These are phyloP conservation scores for Cheilinus undulatus DNA, from an alignment of 2,113 vertebrate species.

Conservation along the genomic window DNA sequence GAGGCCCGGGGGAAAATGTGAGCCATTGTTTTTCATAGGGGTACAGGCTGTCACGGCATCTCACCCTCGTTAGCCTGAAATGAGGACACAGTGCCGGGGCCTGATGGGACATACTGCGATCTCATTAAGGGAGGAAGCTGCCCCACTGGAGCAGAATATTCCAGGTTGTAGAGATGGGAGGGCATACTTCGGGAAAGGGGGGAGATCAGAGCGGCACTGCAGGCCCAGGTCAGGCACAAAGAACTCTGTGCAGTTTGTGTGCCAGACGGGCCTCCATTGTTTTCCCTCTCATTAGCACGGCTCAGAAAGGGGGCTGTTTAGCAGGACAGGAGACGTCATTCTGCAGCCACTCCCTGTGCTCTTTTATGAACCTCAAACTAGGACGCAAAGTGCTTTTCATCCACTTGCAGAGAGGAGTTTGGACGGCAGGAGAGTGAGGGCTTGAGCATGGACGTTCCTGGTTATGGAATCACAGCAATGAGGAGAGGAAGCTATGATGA, in stretches of 20 bases:
- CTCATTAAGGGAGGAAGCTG: conserved; percentile 65
- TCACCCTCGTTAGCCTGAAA: conserved; percentile 62
- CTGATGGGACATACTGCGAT: conserved; percentile 29
- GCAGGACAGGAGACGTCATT: conserved; percentile 38
- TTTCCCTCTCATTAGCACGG: conserved; percentile 76
- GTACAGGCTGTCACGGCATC: conserved; percentile 21
- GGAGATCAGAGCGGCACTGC: conserved; percentile 13
- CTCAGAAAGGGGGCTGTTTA: conserved; percentile 38
- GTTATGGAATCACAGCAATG: conserved; percentile 41
- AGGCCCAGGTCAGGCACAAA: conserved; percentile 59
- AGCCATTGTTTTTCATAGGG: conserved; percentile 4
- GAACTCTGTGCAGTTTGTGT: conserved; percentile 52
- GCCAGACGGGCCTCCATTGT: conserved; percentile 63
- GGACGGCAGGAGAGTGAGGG: not conserved
- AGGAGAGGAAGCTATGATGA: conserved; percentile 81
- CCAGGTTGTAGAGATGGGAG: conserved; percentile 31
- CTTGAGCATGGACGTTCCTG: conserved; percentile 47
- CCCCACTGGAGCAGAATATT: conserved; percentile 59
- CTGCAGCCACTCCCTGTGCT: conserved; percentile 3
- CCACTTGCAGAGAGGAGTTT: not conserved
- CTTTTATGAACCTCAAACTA: conserved; percentile 11
- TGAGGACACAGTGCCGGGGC: conserved; percentile 34
- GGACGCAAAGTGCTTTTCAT: conserved; percentile 6
- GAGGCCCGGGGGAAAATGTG: not conserved
- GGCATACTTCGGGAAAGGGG: not conserved